Percentiles rank a stretch among this genome's conserved stretches.
Conservation (phyloP, 2,888 invertebrate genomes). For the Apodemia zela region DNA sequence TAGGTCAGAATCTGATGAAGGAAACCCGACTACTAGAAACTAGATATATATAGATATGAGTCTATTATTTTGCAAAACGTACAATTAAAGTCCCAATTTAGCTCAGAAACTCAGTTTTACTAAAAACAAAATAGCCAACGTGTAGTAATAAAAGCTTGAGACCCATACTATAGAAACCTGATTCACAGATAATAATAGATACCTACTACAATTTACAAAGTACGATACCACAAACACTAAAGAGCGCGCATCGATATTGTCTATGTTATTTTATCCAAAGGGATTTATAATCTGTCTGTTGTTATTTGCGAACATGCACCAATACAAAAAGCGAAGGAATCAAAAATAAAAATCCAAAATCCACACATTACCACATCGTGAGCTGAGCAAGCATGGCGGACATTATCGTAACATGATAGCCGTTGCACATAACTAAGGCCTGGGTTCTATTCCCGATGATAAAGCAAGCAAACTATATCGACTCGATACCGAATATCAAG, state of each 20-base stretch:
- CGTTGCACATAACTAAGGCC: conserved; percentile 55
- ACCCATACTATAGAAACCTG: background rate
- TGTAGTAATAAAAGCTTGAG: background rate
- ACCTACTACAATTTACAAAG: conserved; percentile 15
- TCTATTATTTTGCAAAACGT: too few relatives aligned
- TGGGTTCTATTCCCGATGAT: conserved; percentile 56
- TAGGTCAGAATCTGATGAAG: too few relatives aligned
- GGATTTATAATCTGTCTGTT: conserved; percentile 20
- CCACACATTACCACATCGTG: conserved; percentile 37
- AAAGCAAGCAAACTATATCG: conserved; percentile 65
- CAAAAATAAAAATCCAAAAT: conserved; percentile 42
- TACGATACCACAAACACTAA: conserved; percentile 15
- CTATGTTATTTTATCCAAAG: conserved; percentile 16
- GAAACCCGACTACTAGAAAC: too few relatives aligned
- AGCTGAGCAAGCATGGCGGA: conserved; percentile 45
- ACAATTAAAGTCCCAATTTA: too few relatives aligned
- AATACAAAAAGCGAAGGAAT: conserved; percentile 31
- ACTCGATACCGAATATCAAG: conserved; percentile 57
- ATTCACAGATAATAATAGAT: conserved; percentile 4
- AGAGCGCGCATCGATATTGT: conserved; percentile 14
- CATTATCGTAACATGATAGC: conserved; percentile 67
- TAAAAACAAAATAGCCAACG: too few relatives aligned
- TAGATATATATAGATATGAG: too few relatives aligned
- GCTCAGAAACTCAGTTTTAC: too few relatives aligned
- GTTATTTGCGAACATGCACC: conserved; percentile 26